phyloP scores from a whole-genome alignment of 2,888 invertebrate species.

The Clitarchus hookeri region DNA sequence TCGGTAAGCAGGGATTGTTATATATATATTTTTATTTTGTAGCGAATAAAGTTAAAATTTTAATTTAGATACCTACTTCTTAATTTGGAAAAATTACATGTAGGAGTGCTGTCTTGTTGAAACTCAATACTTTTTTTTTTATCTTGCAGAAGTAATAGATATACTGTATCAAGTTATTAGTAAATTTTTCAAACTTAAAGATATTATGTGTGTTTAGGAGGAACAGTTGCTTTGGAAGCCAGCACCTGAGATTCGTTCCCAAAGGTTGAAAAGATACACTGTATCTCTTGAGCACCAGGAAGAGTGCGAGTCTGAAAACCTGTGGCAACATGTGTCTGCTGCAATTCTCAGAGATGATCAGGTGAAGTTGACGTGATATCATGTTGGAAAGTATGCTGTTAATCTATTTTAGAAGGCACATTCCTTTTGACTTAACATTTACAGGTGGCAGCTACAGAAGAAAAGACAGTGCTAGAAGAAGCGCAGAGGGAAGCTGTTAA shows the following conservation, averaged over 20 bases:
- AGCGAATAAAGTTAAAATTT: too few relatives aligned
- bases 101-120: not conserved
- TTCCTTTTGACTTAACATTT: not conserved
- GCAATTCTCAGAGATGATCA: slow-evolving; percentile 85
- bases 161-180: too few relatives aligned
- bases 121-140: too few relatives aligned
- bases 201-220: slow-evolving; percentile 56
- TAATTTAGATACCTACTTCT: too few relatives aligned
- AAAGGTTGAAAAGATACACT: slow-evolving; percentile 75
- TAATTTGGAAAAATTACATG: not conserved
- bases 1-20: too few relatives aligned
- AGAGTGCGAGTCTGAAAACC: slow-evolving; percentile 81
- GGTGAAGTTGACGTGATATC: slow-evolving; percentile 50
- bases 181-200: too few relatives aligned
- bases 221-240: slow-evolving; percentile 74
- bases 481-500: slow-evolving; percentile 77
- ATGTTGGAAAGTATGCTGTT: not conserved
- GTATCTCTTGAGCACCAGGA: slow-evolving; percentile 78
- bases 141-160: too few relatives aligned
- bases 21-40: too few relatives aligned
- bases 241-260: slow-evolving; percentile 67
- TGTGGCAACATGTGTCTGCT: slow-evolving; percentile 86
- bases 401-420: not conserved
- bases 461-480: slow-evolving; percentile 89
- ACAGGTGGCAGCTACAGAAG: slow-evolving; percentile 82